phyloP scores from a whole-genome alignment of 2,888 invertebrate genomes.

The Diadromus collaris region DNA sequence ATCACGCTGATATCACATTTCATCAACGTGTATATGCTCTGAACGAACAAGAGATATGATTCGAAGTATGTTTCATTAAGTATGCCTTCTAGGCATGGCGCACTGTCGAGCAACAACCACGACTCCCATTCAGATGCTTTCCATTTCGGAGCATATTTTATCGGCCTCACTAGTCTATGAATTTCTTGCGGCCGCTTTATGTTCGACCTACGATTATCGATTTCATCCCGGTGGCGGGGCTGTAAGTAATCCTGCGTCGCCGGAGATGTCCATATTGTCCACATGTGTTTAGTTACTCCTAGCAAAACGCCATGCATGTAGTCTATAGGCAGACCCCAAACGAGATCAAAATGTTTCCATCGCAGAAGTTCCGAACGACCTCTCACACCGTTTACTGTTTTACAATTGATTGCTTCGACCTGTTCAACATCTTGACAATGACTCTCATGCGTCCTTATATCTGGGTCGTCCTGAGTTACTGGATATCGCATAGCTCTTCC shows the following conservation, averaged over 20 bases:
- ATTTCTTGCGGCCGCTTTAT: conserved; percentile 51
- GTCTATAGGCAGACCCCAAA: conserved; percentile 37
- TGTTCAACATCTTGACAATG: conserved; percentile 38
- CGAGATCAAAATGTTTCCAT: conserved; percentile 39
- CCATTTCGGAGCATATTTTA: conserved; percentile 27
- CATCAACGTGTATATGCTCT: conserved; percentile 25
- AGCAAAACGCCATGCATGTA: conserved; percentile 55
- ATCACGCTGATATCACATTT: conserved; percentile 23
- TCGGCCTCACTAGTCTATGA: conserved; percentile 23
- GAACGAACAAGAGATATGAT: conserved; percentile 32
- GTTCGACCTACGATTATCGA: conserved; percentile 25
- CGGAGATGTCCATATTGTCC: conserved; percentile 42
- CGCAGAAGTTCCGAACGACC: conserved; percentile 40
- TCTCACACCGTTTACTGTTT: conserved; percentile 52
- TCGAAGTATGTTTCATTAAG: conserved; percentile 31
- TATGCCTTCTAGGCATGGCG: conserved; percentile 44
- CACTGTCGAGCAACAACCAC: conserved; percentile 38
- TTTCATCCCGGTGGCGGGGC: conserved; percentile 17
- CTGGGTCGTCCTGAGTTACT: conserved; percentile 38
- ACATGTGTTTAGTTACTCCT: conserved; percentile 49
- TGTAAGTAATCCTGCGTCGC: conserved; percentile 5
- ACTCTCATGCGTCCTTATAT: conserved; percentile 24
- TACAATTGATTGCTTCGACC: conserved; percentile 8
- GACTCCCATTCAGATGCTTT: conserved; percentile 45
- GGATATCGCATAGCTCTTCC: conserved; percentile 46